These are phyloP conservation scores for Parelbella ahira DNA, from an alignment of 2,888 invertebrate genomes.

Conservation along the genomic window DNA sequence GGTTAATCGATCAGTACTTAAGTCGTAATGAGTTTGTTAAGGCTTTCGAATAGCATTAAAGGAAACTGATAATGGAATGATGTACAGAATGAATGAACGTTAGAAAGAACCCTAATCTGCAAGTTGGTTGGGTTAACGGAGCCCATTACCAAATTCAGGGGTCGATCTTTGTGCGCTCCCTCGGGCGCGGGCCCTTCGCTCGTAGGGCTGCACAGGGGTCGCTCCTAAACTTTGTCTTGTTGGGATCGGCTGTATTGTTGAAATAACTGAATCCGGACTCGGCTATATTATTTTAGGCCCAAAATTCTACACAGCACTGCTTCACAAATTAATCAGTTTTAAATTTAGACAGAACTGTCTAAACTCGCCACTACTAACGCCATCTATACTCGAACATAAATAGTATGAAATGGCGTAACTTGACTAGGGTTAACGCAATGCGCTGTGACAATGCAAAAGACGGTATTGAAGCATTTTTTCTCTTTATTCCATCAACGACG, in stretches of 20 bases:
- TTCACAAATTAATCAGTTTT: too few species aligned
- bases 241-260: conserved; percentile 16
- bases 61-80: conserved; percentile 21
- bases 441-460: conserved; percentile 7
- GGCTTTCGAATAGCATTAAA: conserved; percentile 7
- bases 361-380: neutral
- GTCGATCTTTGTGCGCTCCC: conserved; percentile 64
- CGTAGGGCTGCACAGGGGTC: conserved; percentile 44
- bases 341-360: too few species aligned
- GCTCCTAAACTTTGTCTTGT: conserved; percentile 55
- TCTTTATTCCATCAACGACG: conserved; percentile 25
- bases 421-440: conserved; percentile 2
- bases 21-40: neutral
- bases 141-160: conserved; percentile 58
- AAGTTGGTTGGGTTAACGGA: conserved; percentile 54
- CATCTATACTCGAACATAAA: neutral
- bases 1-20: conserved; percentile 40
- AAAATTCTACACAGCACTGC: too few species aligned
- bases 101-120: conserved; percentile 54
- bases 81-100: conserved; percentile 34
- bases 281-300: conserved; percentile 4
- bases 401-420: conserved; percentile 1
- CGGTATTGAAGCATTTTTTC: conserved; percentile 16
- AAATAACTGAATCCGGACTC: conserved; percentile 17
- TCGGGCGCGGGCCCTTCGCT: conserved; percentile 43